Base-by-base conservation (phyloP, 2,113 vertebrate species). In the mouse (Mus musculus) region DNA sequence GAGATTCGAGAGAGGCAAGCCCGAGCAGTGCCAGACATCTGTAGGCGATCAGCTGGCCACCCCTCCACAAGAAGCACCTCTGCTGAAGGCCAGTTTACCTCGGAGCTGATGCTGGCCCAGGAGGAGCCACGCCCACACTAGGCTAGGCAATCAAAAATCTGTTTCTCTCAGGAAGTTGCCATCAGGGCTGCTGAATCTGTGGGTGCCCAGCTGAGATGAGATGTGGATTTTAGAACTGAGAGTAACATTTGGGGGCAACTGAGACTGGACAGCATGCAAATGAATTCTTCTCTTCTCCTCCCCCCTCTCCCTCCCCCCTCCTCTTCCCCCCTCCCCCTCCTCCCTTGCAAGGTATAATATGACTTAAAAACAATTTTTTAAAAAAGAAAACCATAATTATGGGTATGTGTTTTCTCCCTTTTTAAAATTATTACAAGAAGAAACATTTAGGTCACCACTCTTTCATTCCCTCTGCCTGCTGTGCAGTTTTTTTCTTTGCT, bases 361-460 rank as follows among this genome's bases (percentile, higher is more conserved):
- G 22, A 96, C 93, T 65, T 33, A 63, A 80, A 19, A 69, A 42
- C 36, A 52, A 72, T 80, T 11, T 69, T 95, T 90, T 72, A 54
- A 93, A 71, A 36, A 81, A 93, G 36, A 71, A 36, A 81, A 93
- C 36, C 36, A 19, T 61, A 85, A 88, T 72, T 63, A 52, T 61
- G 75, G 36, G 4, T 65, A 81, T 82, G 52, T 56, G 33, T 30
- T 59, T 89, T 63, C 30, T 77, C n/a, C 69, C 67, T 92, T 69
- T 42, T 42, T 42, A 42, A 42, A 42, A 1, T 69, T 76, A 93
- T 67, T 92, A 67, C 10, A 90, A 17, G 84, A 87, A 63, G 5
- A 93, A 95, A 92, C 86, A 96, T 84, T 91, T 95, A 91, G 93
- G 91, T 93, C 95, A 94, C 39, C 42, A 59, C 22, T 95, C 9